Percentiles rank a stretch among this genome's conserved stretches.
Evolutionary conservation across 2,888 invertebrate genomes (phyloP).

Genomic region (Ectemnius cavifrons): DNA sequence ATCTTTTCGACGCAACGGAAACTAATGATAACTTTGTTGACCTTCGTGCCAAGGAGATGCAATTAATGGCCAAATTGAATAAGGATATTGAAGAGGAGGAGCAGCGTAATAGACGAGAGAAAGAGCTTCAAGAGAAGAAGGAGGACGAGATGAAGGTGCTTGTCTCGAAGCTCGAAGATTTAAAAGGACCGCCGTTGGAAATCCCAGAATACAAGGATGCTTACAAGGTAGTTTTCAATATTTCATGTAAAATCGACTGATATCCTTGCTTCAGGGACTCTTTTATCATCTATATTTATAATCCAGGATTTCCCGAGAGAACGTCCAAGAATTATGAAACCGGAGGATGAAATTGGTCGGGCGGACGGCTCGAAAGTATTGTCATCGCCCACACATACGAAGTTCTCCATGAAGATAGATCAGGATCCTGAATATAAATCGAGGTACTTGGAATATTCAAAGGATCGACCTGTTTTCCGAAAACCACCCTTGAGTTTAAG

Average conservation of each 20-base stretch:
- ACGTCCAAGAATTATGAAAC: constrained; percentile 76
- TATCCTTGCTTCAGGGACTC: neutral
- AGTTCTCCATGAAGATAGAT: constrained; percentile 72
- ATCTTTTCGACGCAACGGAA: constrained; percentile 57
- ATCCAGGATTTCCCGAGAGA: constrained; percentile 78
- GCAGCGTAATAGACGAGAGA: constrained; percentile 44
- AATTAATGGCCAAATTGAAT: constrained; percentile 48
- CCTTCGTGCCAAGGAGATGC: constrained; percentile 46
- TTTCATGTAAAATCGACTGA: too few species aligned
- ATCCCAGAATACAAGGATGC: constrained; percentile 74
- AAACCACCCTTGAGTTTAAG: constrained; percentile 65
- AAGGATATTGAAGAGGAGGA: constrained; percentile 54
- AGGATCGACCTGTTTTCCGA: constrained; percentile 64
- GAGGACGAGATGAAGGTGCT: constrained; percentile 70
- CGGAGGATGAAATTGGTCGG: constrained; percentile 74
- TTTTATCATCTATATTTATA: neutral
- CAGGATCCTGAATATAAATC: constrained; percentile 77
- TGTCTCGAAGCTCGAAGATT: constrained; percentile 70
- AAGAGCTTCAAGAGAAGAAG: constrained; percentile 65
- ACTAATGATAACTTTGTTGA: constrained; percentile 52
- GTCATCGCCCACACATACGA: constrained; percentile 57
- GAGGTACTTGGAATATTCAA: constrained; percentile 65
- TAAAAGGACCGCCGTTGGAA: constrained; percentile 70
- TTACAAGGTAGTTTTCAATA: constrained; percentile 66
- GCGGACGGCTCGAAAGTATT: constrained; percentile 72